Conservation (phyloP, 2,797 vertebrate genomes). For the Phrynocephalus vlangalii region DNA sequence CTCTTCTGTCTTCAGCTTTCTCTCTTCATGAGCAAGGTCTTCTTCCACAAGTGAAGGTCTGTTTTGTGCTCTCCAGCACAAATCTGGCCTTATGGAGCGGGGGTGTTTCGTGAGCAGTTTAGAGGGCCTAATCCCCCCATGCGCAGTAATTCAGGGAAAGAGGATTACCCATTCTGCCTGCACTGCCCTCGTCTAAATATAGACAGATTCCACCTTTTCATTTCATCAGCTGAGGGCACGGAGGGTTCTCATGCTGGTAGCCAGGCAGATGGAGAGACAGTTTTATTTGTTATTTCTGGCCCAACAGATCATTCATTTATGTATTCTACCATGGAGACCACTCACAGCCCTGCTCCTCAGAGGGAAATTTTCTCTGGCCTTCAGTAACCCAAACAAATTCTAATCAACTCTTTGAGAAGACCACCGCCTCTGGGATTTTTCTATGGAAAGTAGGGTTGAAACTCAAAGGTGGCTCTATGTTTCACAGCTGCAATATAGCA, state of each 20-base stretch:
- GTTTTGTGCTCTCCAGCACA: not conserved
- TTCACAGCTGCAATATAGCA: no score
- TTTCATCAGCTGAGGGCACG: constrained; percentile 15
- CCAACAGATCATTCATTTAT: not conserved
- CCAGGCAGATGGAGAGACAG: not conserved
- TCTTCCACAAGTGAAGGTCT: not conserved
- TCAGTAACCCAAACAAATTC: not conserved
- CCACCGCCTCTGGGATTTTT: not conserved
- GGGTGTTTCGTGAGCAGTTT: constrained; percentile 79
- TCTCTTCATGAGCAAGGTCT: not conserved
- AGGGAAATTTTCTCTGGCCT: not conserved
- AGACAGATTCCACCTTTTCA: constrained; percentile 76
- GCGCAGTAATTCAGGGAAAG: constrained; percentile 90
- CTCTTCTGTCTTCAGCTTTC: constrained; percentile 37
- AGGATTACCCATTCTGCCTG: constrained; percentile 89
- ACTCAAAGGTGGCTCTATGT: no score
- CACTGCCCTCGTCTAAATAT: constrained; percentile 90
- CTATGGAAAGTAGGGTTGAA: not conserved
- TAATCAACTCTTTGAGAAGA: not conserved
- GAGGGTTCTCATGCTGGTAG: rapidly evolving
- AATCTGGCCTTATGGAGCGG: not conserved
- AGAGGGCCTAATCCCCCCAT: constrained; percentile 89
- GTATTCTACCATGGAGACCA: not conserved
- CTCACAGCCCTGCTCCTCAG: no score
- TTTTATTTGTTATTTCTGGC: not conserved